Evolutionary conservation across 2,888 invertebrate genomes (phyloP).

Genomic region (Cepaea hortensis): DNA sequence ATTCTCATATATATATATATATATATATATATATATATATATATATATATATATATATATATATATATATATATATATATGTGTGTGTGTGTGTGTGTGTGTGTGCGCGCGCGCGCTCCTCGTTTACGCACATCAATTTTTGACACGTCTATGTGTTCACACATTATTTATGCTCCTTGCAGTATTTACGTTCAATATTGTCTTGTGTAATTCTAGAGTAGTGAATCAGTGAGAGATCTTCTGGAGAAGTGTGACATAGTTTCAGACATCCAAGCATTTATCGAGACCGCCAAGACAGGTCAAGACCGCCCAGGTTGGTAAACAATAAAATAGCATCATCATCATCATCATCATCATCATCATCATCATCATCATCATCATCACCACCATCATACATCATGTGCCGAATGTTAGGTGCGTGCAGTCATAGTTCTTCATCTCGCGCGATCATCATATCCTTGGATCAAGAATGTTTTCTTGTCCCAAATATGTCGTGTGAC

Average conservation of each 20-base stretch:
- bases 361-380: neutral
- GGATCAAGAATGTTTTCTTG: too few relatives aligned
- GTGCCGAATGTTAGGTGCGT: too few relatives aligned
- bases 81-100: too few relatives aligned
- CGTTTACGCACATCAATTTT: neutral
- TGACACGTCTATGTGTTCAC: neutral
- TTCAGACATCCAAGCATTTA: slow-evolving; percentile 39
- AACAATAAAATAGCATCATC: neutral
- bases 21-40: too few relatives aligned
- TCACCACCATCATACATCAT: too few relatives aligned
- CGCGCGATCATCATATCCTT: too few relatives aligned
- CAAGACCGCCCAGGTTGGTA: slow-evolving; percentile 22
- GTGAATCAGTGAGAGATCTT: slow-evolving; percentile 40
- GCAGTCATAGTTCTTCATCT: too few relatives aligned
- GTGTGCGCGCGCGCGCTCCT: neutral
- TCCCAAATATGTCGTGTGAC: too few relatives aligned
- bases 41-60: too few relatives aligned
- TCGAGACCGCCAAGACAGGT: slow-evolving; percentile 32
- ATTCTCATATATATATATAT: too few relatives aligned
- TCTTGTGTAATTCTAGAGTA: slow-evolving; percentile 10
- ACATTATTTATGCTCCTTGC: neutral
- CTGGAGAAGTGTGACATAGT: slow-evolving; percentile 43
- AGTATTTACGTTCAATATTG: neutral
- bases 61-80: too few relatives aligned
- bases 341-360: neutral